Base-by-base conservation (phyloP, 2,888 invertebrate genomes). In the Trisateles emortualis region DNA sequence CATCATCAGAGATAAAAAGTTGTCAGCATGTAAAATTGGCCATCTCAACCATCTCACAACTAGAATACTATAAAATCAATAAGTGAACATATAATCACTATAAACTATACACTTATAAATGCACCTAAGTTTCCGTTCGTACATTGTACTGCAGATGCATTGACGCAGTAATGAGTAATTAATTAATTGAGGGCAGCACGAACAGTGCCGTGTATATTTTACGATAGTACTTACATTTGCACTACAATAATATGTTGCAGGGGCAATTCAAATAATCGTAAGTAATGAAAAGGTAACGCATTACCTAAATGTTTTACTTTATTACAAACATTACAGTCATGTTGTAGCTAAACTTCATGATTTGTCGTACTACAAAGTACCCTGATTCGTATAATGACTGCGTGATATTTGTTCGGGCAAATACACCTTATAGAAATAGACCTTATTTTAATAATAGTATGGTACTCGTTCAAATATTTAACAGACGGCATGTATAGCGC, bases 181-280 rank as follows among this genome's bases (percentile, higher is more conserved):
- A 39, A 39, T 39, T 39, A 39, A 39, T 39, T 39, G 39, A 22
- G 39, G 22, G 14, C 33, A 33, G 14, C 38, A n/a, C 11, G 22
- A 5, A 11, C n/a, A 11, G 4, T 2, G 6, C 16, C 9, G n/a
- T n/a, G 16, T 22, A 24, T 39, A 39, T 13, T 39, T 39, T 39
- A 39, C 39, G 39, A 39, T 22, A 22, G 26, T 26, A 26, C 26
- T 26, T 26, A 26, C 8, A 26, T 8, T 26, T 6, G 26, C 5
- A 3, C 2, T 3, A 19, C 5, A 19, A 3, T 19, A 19, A 3
- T 26, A 26, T 26, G 26, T 26, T 26, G 26, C 26, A 26, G 19
- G 2, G 2, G 8, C 8, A 6, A 26, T 26, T 26, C 26, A 26
- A 8, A 26, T 8, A 19, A 5, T 19, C 19, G 32, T 11, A 13